Base-by-base conservation (phyloP, 2,888 invertebrate genomes). In the Dolichomitus sp. region DNA sequence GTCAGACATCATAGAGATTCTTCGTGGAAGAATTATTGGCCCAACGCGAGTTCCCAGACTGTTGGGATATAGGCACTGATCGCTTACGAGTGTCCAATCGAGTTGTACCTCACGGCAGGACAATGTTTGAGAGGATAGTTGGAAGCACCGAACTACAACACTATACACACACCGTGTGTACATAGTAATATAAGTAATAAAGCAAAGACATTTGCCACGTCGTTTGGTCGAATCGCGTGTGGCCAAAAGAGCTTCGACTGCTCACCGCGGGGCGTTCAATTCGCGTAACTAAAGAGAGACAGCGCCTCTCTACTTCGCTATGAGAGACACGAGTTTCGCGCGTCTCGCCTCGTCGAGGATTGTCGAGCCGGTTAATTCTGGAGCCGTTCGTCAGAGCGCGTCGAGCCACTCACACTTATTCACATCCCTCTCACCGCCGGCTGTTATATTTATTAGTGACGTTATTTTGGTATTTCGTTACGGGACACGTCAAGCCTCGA, bases 391-490 rank as follows among this genome's bases (percentile, higher is more conserved):
- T 91, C 90, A 89, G 88, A 87, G 86, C 68, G 57, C 61, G 50
- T 37, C 69, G 54, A 52, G n/a, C 30, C 84, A 68, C 78, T 50
- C n/a, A 52, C 72, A 77, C 65, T 42, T 65, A 85, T 80, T 85
- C 85, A 85, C 77, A 81, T 68, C 83, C 74, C 81, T 80, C 79
- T 84, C 79, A 83, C 82, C 79, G 75, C 81, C 70, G 83, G 83
- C 72, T 83, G 80, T 83, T 92, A 92, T 92, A 92, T 93, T 92
- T 93, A 92, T 93, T 91, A 91, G 92, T 91, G 92, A 91, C 92
- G 92, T 93, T 93, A 93, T 93, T 93, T 93, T 90, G 90, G 93
- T 92, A 93, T 93, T 92, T 89, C 93, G 91, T 93, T 92, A 92
- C 91, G 88, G 87, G 83, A 89, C 89, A 88, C 88, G 92, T 91